phyloP scores from a whole-genome alignment of 2,113 vertebrate genomes.

The Triplophysa tibetana region DNA sequence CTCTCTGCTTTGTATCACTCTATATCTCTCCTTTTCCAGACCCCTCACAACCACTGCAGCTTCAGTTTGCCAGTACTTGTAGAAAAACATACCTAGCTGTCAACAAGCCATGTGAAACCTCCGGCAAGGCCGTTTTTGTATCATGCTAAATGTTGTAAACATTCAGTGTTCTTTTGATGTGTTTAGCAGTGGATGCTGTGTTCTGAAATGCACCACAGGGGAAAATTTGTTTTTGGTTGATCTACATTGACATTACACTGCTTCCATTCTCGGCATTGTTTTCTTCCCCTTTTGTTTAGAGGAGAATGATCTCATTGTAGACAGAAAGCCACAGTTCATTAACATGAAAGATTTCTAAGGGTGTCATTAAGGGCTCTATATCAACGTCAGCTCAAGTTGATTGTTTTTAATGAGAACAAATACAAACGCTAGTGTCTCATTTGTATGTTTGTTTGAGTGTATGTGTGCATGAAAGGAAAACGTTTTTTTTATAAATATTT shows the following conservation, averaged over 20 bases:
- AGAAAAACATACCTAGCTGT: conserved; percentile 36
- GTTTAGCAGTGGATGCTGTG: conserved; percentile 1
- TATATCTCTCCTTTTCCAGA: neutral
- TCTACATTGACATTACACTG: conserved; percentile 53
- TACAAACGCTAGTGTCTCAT: conserved; percentile 69
- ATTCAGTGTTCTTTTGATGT: conserved; percentile 21
- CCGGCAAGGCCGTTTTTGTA: conserved; percentile 30
- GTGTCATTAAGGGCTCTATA: conserved; percentile 68
- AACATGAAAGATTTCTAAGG: conserved; percentile 69
- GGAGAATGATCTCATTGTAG: conserved; percentile 60
- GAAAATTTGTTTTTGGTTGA: conserved; percentile 46
- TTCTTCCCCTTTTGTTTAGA: conserved; percentile 23
- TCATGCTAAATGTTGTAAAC: conserved; percentile 22
- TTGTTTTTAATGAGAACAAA: conserved; percentile 73
- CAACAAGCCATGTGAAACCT: conserved; percentile 26
- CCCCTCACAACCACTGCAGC: conserved; percentile 46
- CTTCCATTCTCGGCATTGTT: conserved; percentile 48
- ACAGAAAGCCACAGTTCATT: conserved; percentile 67
- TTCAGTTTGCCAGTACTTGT: conserved; percentile 31
- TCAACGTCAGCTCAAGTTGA: conserved; percentile 72
- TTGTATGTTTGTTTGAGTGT: neutral
- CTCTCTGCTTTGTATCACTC: conserved; percentile 27
- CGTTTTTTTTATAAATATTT: neutral
- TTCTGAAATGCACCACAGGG: neutral
- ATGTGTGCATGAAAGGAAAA: neutral